Percentiles rank a stretch among this genome's conserved stretches.
Evolutionary conservation across 2,888 invertebrate genomes (phyloP).

Genomic region (Encarsia formosa): DNA sequence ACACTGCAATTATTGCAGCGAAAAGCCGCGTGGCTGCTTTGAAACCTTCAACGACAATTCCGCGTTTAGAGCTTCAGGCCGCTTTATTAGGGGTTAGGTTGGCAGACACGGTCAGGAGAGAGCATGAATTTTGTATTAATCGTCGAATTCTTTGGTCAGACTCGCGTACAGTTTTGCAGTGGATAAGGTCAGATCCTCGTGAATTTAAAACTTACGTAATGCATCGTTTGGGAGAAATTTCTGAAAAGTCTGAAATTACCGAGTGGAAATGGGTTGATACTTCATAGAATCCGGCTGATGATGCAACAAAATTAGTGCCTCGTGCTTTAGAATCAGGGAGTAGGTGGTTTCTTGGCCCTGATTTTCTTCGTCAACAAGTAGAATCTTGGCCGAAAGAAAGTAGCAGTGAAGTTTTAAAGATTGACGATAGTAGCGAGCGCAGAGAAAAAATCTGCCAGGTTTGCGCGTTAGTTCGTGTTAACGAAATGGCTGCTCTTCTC

Average conservation of each 20-base stretch:
- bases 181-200: not conserved
- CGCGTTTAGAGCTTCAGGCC: constrained; percentile 1
- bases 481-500: not conserved
- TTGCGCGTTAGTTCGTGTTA: not conserved
- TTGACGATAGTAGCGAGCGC: no score
- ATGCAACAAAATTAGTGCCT: not conserved
- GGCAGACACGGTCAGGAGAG: not conserved
- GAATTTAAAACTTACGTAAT: not conserved
- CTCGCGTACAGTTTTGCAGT: not conserved
- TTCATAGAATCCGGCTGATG: not conserved
- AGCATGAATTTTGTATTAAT: not conserved
- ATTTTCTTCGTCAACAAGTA: constrained; percentile 1
- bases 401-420: not conserved
- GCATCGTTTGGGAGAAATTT: not conserved
- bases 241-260: not conserved
- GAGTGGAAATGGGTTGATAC: constrained; percentile 2
- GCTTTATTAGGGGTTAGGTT: not conserved
- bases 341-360: constrained; percentile 19
- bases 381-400: constrained; percentile 7
- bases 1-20: not conserved
- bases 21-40: constrained; percentile 10
- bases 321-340: not conserved
- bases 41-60: not conserved
- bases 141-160: constrained; percentile 4
- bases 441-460: no score